Percentiles rank a stretch among this genome's conserved stretches.
Conservation (phyloP, 2,113 vertebrate species). For the Callorhinus ursinus region DNA sequence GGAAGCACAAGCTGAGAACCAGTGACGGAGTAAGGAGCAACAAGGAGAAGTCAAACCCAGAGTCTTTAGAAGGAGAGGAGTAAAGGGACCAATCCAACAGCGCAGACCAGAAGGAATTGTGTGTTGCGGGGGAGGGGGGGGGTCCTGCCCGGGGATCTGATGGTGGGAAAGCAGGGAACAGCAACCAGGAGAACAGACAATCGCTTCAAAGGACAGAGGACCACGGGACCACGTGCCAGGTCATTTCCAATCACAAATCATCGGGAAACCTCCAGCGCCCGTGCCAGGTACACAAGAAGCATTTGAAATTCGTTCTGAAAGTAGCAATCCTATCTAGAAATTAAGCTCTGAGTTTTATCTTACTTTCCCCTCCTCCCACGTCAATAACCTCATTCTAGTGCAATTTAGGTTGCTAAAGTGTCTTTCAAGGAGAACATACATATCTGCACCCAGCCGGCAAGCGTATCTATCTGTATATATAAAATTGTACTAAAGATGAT, state of each 20-base stretch:
- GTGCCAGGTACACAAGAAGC: not conserved
- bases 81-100: not conserved
- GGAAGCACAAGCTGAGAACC: not conserved
- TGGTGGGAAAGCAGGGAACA: not conserved
- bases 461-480: not conserved
- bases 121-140: no score
- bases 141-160: not conserved
- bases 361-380: not conserved
- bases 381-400: not conserved
- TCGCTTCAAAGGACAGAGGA: not conserved
- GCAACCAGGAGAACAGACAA: not conserved
- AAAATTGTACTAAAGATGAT: not conserved
- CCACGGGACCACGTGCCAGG: not conserved
- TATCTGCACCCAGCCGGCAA: not conserved
- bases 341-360: slow-evolving; percentile 37
- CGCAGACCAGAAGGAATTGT: not conserved
- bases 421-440: not conserved
- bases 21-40: not conserved
- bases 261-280: not conserved
- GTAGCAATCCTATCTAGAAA: slow-evolving; percentile 11
- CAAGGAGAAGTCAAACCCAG: not conserved
- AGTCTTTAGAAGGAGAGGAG: not conserved
- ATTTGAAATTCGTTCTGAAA: not conserved
- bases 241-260: not conserved
- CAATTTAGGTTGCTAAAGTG: not conserved